A percentile compares a stretch with the other conserved stretches of the same genome.
Evolutionary conservation across 2,888 invertebrate genomes (phyloP).

Genomic region (Adela reaumurella): DNA sequence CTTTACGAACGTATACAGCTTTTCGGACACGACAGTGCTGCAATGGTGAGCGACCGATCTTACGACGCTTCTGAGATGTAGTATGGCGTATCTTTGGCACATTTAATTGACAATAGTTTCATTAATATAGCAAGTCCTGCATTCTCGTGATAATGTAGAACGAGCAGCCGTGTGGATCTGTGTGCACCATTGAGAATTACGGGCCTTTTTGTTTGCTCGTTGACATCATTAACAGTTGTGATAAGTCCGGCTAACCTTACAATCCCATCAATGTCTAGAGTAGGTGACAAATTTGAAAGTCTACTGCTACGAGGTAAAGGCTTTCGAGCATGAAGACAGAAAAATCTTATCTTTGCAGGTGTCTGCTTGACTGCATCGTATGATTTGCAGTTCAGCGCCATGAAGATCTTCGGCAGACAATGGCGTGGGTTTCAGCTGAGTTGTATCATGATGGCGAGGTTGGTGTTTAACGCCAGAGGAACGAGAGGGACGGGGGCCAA

Average conservation of each 20-base stretch:
- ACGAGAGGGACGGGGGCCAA: too few species aligned
- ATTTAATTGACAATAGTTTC: conserved; percentile 5
- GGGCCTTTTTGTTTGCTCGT: not conserved
- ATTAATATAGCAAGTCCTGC: conserved; percentile 2
- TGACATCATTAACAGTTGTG: not conserved
- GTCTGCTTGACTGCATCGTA: not conserved
- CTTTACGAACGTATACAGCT: too few species aligned
- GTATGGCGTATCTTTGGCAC: conserved; percentile 4
- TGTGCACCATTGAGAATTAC: conserved; percentile 2
- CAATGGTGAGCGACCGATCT: not conserved
- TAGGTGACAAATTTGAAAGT: not conserved
- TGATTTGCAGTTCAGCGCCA: not conserved
- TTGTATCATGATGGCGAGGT: too few species aligned
- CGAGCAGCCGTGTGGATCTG: not conserved
- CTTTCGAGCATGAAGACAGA: not conserved
- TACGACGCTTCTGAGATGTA: conserved; percentile 1
- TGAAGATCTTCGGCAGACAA: not conserved
- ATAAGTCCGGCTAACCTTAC: conserved; percentile 1
- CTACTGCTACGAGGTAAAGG: not conserved
- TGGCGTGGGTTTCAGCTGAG: not conserved
- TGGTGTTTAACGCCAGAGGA: too few species aligned
- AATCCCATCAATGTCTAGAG: not conserved
- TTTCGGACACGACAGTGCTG: not conserved
- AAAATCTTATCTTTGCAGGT: not conserved
- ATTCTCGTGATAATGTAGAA: not conserved